Percentiles rank a stretch among this genome's conserved stretches.
Evolutionary conservation across 2,113 vertebrate genomes (phyloP).

Genomic region (Okapia johnstoni): DNA sequence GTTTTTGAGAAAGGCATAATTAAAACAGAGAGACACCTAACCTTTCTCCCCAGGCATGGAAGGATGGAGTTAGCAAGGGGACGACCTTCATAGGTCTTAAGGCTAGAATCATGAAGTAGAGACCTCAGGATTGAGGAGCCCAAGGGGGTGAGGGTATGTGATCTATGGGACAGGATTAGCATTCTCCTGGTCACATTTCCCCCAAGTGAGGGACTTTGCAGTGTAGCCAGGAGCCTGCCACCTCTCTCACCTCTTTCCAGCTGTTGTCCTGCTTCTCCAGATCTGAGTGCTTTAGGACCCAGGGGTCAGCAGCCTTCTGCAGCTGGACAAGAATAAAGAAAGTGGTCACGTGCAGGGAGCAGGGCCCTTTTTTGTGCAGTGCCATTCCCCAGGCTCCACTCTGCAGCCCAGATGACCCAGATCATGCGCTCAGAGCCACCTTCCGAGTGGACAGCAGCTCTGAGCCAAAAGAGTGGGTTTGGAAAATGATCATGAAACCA

Average conservation of each 20-base stretch:
- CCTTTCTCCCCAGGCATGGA: background rate
- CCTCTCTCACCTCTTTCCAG: slow-evolving; percentile 84
- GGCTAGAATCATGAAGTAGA: background rate
- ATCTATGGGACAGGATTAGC: background rate
- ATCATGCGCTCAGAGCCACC: background rate
- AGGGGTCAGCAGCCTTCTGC: slow-evolving; percentile 82
- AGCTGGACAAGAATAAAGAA: slow-evolving; percentile 69
- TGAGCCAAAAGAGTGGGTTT: background rate
- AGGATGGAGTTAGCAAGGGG: background rate
- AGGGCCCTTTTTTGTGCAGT: rapidly evolving
- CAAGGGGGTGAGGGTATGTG: background rate
- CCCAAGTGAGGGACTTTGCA: background rate
- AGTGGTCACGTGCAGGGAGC: background rate
- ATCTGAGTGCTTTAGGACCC: slow-evolving; percentile 82
- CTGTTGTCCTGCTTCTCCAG: slow-evolving; percentile 80
- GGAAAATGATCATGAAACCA: background rate
- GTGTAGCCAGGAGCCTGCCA: background rate
- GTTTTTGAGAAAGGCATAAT: background rate
- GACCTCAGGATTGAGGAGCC: background rate
- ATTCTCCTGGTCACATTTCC: background rate
- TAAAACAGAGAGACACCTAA: background rate
- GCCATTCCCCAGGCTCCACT: background rate
- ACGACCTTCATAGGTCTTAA: background rate
- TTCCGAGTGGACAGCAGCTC: background rate
- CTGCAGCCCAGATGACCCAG: background rate